Evolutionary conservation across 2,888 invertebrate species (phyloP), one percentile per base, ranked within the genome.

Genomic region (Amblyjoppa fuscipennis): DNA sequence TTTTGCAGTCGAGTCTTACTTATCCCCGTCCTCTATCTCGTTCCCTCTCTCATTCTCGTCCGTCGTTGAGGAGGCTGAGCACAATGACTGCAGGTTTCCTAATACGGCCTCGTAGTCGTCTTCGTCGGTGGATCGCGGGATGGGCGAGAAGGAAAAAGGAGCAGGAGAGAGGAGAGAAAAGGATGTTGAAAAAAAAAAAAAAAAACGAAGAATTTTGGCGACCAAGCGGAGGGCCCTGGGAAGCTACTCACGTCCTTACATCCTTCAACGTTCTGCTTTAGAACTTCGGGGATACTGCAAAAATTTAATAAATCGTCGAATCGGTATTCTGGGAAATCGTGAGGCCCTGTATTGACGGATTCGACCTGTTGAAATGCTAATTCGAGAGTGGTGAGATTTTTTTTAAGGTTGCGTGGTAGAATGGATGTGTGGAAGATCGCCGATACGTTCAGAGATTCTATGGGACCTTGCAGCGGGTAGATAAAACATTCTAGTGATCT

Each of bases 41-140:
- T 34, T 84, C 31, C 66, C 45, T 71, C 70, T 76, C 68, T 75
- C 49, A 61, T 51, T 75, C 79, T 76, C 66, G 83, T 81, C 84
- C 87, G 89, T 87, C 88, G 91, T 89, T 87, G 81, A 83, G 85
- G 83, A 87, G 89, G 88, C 87, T 89, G 88, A 87, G 90, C 90
- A 92, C 92, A 92, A 92, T 92, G 92, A 91, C 91, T 92, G 88
- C 92, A 92, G 89, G 92, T 92, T 92, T 92, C 92, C 92, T 92
- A 92, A 92, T 92, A 92, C 91, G 92, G 92, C 74, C 87, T 89
- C 89, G 75, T 76, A 66, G 84, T 83, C 74, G 78, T 74, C 59
- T 78, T 82, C 73, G 74, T 82, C 78, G 73, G 76, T 84, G 83
- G 82, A 68, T 51, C 83, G 69, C 41, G 69, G 79, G 79, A 84